These are phyloP conservation scores for Agraylea sexmaculata DNA, from an alignment of 1,140 invertebrate genomes.

Conservation along the genomic window DNA sequence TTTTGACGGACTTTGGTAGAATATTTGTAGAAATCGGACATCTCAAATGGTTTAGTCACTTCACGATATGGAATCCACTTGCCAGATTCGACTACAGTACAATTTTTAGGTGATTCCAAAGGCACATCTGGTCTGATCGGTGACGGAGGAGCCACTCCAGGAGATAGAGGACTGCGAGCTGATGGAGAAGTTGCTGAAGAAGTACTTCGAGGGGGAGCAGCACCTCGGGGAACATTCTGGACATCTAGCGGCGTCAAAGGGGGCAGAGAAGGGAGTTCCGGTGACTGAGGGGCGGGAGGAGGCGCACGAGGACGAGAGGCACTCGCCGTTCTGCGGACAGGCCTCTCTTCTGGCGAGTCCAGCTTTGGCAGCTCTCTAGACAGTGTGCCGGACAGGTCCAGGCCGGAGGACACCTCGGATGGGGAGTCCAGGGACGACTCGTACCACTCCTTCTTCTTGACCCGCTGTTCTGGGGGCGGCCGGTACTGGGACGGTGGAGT, in stretches of 20 bases:
- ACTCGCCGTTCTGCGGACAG: slow-evolving; percentile 34
- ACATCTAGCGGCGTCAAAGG: neutral
- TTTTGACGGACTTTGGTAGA: slow-evolving; percentile 78
- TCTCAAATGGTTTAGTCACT: slow-evolving; percentile 91
- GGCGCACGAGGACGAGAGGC: slow-evolving; percentile 13
- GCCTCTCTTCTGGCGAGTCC: slow-evolving; percentile 28
- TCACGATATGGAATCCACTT: slow-evolving; percentile 87
- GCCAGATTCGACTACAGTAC: slow-evolving; percentile 73
- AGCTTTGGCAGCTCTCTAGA: slow-evolving; percentile 26
- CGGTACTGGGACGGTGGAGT: slow-evolving; percentile 21
- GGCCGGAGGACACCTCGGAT: slow-evolving; percentile 21
- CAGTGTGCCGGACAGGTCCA: slow-evolving; percentile 24
- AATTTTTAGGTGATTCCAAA: slow-evolving; percentile 62
- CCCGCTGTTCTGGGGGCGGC: slow-evolving; percentile 30
- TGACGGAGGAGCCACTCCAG: no score
- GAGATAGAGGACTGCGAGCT: slow-evolving; percentile 21
- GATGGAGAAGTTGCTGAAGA: no score
- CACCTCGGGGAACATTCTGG: neutral
- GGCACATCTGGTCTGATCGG: slow-evolving; percentile 42
- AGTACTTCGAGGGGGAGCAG: no score
- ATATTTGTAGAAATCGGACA: slow-evolving; percentile 96
- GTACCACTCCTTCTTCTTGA: slow-evolving; percentile 59
- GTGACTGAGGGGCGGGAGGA: neutral
- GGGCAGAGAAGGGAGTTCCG: neutral
- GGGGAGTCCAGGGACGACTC: slow-evolving; percentile 58